These are phyloP conservation scores for Drosophila algonquin DNA, from an alignment of 2,888 invertebrate genomes.

Conservation along the genomic window DNA sequence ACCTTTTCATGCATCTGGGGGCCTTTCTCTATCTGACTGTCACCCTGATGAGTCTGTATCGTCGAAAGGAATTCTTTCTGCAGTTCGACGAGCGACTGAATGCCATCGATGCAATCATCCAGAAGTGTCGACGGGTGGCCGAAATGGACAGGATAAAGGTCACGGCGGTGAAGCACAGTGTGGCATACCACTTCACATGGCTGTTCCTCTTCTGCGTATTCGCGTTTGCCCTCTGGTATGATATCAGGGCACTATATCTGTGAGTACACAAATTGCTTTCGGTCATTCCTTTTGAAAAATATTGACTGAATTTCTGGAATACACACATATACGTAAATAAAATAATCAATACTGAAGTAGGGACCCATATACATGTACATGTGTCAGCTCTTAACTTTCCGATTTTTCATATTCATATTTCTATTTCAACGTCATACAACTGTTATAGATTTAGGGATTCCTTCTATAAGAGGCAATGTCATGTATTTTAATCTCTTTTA, in stretches of 20 bases:
- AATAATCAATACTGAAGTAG: too few species aligned
- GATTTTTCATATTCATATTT: too few species aligned
- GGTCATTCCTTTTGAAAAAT: too few species aligned
- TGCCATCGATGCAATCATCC: slow-evolving; percentile 75
- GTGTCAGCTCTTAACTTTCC: too few species aligned
- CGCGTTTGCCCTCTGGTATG: slow-evolving; percentile 65
- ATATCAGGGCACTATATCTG: slow-evolving; percentile 62
- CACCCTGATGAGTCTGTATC: slow-evolving; percentile 68
- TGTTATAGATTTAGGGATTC: too few species aligned
- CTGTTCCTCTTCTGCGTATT: slow-evolving; percentile 67
- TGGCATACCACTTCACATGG: slow-evolving; percentile 72
- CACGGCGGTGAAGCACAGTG: slow-evolving; percentile 56
- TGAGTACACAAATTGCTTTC: slow-evolving; percentile 48
- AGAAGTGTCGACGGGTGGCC: slow-evolving; percentile 69
- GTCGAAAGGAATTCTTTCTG: slow-evolving; percentile 79
- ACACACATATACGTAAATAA: too few species aligned
- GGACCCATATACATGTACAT: too few species aligned
- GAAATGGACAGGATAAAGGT: slow-evolving; percentile 56
- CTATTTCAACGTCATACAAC: too few species aligned
- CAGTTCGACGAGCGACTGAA: slow-evolving; percentile 71
- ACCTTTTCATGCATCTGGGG: slow-evolving; percentile 80
- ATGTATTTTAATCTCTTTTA: too few species aligned
- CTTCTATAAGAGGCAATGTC: too few species aligned
- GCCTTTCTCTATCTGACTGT: slow-evolving; percentile 76
- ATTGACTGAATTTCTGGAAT: too few species aligned